Evolutionary conservation across 2,888 invertebrate species (phyloP), one percentile per base, ranked within the genome.

Genomic region (Leptodirus hochenwartii): DNA sequence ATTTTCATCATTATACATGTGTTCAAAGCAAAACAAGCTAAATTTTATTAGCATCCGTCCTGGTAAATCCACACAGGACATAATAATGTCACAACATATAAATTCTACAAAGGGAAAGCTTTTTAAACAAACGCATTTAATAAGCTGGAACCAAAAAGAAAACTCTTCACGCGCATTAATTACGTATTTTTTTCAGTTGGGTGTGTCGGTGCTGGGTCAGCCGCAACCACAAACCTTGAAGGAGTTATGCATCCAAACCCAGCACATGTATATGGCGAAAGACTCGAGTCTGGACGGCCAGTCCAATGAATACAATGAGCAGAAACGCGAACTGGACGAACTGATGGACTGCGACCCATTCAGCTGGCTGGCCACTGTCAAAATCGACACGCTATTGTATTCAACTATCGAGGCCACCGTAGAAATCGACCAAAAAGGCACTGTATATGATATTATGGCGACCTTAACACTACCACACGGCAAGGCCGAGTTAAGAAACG

Each of bases 341-440:
- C 34, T 39, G 15, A 40, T 37, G 2, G 33, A 33, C 5, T 33
- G 24, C 8, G 27, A 63, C 30, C 58, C 61, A 27, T 49, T 65
- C 34, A 60, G 57, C 40, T 65, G 64, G 62, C 51, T 53, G 38
- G 68, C 67, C 8, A 49, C 58, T 24, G 53, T 67, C 29, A 61
- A 68, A 49, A 34, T 71, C 31, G 66, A 70, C 43, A 54, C 63
- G 3, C 43, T 67, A 4, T 47, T 61, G 17, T 69, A 66, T 53
- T 65, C 67, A 2, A 65, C 67, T 5, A 59, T 71, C 30, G 56
- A 56, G 29, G 66, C 63, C 16, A 55, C 57, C 17, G 46, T 65
- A 11, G 65, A 64, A 46, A 54, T 68, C 36, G 64, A 64, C 39
- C 62, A 66, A 44, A 55, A 60, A 41, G 59, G 56, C 25, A 43